Conservation (phyloP, 2,113 vertebrate genomes). For the Carassius gibelio region DNA sequence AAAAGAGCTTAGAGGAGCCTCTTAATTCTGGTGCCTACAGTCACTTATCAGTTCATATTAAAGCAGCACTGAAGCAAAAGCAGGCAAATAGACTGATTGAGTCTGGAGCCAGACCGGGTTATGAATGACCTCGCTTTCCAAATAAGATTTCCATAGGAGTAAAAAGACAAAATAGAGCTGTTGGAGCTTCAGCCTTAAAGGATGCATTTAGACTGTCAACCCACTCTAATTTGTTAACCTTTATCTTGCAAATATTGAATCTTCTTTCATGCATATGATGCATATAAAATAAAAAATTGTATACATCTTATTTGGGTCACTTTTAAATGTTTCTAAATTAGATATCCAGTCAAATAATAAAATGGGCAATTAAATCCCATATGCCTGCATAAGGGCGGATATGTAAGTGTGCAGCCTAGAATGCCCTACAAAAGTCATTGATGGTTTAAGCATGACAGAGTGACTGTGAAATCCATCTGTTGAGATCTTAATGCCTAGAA, state of each 20-base stretch:
- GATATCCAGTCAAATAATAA: neutral
- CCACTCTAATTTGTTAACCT: neutral
- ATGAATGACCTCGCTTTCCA: constrained; percentile 3
- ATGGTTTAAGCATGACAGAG: neutral
- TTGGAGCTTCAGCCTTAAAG: neutral
- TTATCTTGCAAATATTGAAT: neutral
- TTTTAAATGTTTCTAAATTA: neutral
- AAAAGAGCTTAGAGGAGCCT: constrained; percentile 24
- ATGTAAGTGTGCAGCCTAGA: neutral
- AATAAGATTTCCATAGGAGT: constrained; percentile 18
- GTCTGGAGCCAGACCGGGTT: constrained; percentile 18
- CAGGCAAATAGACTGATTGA: constrained; percentile 23
- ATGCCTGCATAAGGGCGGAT: neutral
- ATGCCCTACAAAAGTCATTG: neutral
- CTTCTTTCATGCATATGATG: too few species aligned
- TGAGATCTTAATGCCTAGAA: constrained; percentile 19
- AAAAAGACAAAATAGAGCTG: neutral
- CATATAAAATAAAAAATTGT: neutral
- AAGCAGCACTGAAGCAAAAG: constrained; percentile 3
- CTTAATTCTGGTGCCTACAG: constrained; percentile 32
- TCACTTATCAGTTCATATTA: constrained; percentile 33
- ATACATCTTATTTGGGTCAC: neutral
- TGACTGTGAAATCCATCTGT: constrained; percentile 22
- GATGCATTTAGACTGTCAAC: neutral
- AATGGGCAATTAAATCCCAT: neutral